These are phyloP conservation scores for Sebastes kiyomatsui DNA, from an alignment of 2,797 vertebrate species.

Conservation along the genomic window DNA sequence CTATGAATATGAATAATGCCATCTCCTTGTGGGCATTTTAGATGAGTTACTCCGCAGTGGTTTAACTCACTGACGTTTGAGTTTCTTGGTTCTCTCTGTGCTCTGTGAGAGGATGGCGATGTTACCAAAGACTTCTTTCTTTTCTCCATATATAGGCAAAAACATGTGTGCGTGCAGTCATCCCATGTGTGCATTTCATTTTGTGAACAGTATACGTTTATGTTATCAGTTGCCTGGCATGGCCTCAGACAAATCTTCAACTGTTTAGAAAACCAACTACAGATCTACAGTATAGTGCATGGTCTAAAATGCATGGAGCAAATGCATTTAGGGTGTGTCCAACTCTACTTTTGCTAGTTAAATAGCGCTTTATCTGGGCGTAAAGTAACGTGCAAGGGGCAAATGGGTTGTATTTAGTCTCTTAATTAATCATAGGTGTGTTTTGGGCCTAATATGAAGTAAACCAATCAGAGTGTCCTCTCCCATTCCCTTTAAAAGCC, in stretches of 20 bases:
- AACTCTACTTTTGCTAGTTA: no score
- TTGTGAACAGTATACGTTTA: not conserved
- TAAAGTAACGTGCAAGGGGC: no score
- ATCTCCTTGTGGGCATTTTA: constrained; percentile 77
- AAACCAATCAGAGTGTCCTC: no score
- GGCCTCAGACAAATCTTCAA: not conserved
- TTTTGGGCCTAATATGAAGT: no score
- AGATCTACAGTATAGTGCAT: no score
- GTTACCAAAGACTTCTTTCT: constrained; percentile 37
- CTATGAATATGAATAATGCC: constrained; percentile 79
- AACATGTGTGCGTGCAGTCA: not conserved
- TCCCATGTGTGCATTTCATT: not conserved
- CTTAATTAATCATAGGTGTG: no score
- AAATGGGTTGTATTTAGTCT: no score
- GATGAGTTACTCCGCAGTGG: constrained; percentile 73
- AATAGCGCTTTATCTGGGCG: fast-evolving
- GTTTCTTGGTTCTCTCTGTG: constrained; percentile 54
- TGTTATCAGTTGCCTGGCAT: not conserved
- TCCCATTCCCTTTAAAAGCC: no score
- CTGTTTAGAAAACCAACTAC: not conserved
- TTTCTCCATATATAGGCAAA: constrained; percentile 21
- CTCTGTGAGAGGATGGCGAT: constrained; percentile 39
- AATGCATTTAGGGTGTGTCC: no score
- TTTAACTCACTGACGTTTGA: constrained; percentile 71
- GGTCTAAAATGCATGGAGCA: no score